Evolutionary conservation across 2,113 vertebrate genomes (phyloP).

Genomic region (Xenotilapia caudafasciata): DNA sequence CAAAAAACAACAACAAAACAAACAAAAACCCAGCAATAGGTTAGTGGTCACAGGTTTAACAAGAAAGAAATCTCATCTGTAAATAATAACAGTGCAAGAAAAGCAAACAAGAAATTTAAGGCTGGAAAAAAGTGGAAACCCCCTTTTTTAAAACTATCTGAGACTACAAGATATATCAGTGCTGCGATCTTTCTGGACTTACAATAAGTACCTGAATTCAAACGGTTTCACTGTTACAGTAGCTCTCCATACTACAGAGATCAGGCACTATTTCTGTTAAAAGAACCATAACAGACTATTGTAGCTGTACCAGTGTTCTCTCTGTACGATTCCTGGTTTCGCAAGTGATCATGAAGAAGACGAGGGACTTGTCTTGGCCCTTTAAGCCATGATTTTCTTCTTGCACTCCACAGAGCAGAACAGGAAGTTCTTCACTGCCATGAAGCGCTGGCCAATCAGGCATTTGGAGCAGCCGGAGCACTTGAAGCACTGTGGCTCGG

Average conservation of each 20-base stretch:
- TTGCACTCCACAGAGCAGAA: slow-evolving; percentile 94
- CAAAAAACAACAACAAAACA: background rate
- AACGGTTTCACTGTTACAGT: background rate
- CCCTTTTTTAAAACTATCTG: background rate
- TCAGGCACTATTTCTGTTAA: background rate
- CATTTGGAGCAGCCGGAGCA: slow-evolving; percentile 91
- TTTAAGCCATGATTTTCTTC: slow-evolving; percentile 76
- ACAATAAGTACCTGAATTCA: background rate
- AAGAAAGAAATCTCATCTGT: slow-evolving; percentile 10
- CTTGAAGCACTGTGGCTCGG: slow-evolving; percentile 81
- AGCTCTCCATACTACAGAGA: background rate
- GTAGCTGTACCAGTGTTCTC: background rate
- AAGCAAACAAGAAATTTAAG: background rate
- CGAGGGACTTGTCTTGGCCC: background rate
- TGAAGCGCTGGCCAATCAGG: slow-evolving; percentile 90
- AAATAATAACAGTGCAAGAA: background rate
- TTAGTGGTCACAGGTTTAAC: background rate
- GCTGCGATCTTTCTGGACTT: background rate
- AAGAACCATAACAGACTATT: background rate
- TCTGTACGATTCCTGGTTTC: background rate
- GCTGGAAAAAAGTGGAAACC: background rate
- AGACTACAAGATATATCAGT: background rate
- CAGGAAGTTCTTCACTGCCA: slow-evolving; percentile 83
- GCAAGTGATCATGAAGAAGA: background rate
- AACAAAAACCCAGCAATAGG: background rate